These are phyloP conservation scores for Ophion costatus DNA, from an alignment of 2,888 invertebrate species.

Conservation along the genomic window DNA sequence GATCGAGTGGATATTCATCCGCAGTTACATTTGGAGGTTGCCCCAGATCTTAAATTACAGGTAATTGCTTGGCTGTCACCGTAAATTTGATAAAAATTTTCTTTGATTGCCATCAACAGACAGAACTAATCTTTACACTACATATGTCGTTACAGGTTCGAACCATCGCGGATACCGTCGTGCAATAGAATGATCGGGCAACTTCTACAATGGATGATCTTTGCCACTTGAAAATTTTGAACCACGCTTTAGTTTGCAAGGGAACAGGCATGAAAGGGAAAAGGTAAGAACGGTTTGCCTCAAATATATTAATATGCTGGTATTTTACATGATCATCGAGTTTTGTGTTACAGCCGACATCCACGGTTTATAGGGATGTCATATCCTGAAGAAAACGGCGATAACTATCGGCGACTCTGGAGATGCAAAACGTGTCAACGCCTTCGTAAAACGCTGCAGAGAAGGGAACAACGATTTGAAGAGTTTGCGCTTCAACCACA, in stretches of 20 bases:
- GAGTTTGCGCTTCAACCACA: no score
- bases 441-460: neutral
- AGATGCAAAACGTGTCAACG: neutral
- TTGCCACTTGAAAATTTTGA: neutral
- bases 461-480: no score
- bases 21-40: conserved; percentile 14
- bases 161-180: neutral
- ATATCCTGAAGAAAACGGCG: neutral
- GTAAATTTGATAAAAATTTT: neutral
- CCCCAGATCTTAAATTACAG: neutral
- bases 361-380: neutral
- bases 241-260: conserved; percentile 11
- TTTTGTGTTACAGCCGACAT: conserved; percentile 15
- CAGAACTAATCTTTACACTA: no score
- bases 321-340: neutral
- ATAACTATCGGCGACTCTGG: neutral
- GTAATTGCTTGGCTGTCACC: neutral
- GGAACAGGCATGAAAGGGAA: conserved; percentile 10
- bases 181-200: neutral
- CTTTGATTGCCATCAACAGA: neutral
- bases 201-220: neutral
- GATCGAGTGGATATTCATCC: conserved; percentile 4
- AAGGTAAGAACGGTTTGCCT: conserved; percentile 7
- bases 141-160: neutral
- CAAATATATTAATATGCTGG: neutral